A percentile compares a stretch with the other conserved stretches of the same genome.
Conservation (phyloP, 2,888 invertebrate genomes). For the Oligia strigilis region DNA sequence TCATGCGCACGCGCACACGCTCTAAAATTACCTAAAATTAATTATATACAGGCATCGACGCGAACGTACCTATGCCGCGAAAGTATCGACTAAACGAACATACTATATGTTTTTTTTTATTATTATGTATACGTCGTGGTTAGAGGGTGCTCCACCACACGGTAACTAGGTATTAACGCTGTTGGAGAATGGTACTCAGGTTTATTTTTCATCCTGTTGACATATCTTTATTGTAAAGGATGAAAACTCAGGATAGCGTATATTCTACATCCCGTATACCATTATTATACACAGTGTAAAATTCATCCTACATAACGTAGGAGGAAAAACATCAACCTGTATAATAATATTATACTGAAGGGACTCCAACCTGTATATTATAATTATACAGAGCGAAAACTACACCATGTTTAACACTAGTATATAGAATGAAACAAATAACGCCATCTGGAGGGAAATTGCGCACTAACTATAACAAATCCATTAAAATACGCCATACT, state of each 20-base stretch:
- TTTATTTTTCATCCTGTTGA: background rate
- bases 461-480: background rate
- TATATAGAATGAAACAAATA: background rate
- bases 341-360: background rate
- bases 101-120: conserved; percentile 30
- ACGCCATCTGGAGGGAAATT: background rate
- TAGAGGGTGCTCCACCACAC: conserved; percentile 25
- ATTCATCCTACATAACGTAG: background rate
- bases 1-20: conserved; percentile 31
- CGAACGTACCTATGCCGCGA: conserved; percentile 47
- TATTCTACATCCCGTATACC: background rate
- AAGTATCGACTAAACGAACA: conserved; percentile 49
- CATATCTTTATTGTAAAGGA: background rate
- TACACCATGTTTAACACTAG: background rate
- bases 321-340: background rate
- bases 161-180: conserved; percentile 47
- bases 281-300: too few species aligned
- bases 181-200: conserved; percentile 13
- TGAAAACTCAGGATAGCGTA: background rate
- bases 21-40: conserved; percentile 48
- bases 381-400: background rate
- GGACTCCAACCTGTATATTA: background rate
- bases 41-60: conserved; percentile 47
- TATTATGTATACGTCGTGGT: conserved; percentile 48
- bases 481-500: background rate